Base-by-base conservation (phyloP, 2,888 invertebrate genomes). In the Dryobota labecula region DNA sequence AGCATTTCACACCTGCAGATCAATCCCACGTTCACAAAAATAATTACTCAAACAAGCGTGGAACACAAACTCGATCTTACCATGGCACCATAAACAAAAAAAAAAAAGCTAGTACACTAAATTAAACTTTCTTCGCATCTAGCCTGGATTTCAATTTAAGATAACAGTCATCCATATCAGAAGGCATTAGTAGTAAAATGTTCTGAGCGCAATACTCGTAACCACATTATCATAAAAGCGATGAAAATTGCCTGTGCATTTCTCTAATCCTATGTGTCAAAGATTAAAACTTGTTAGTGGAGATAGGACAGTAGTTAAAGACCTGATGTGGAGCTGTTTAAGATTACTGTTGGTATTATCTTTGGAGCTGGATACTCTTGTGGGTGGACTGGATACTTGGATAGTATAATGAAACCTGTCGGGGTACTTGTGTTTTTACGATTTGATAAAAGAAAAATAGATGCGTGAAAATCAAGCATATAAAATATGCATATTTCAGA, bases 191-290 rank as follows among this genome's bases (percentile, higher is more conserved):
- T 85, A 87, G 87, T 85, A 86, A 89, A 88, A 90, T 77, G 83
- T 88, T 88, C 85, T 81, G 87, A 90, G 90, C 90, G 92, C 92
- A 93, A 90, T 92, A 92, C 92, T 91, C 92, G 89, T 91, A 90
- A 90, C 90, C 90, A 82, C 89, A 91, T 91, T 92, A 92, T 91
- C 92, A 91, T 93, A 93, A 90, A 92, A 90, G 89, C 87, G 90
- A 92, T 91, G 91, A 90, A 92, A 93, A 93, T 92, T 93, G 91
- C 90, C 49, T 30, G 82, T 85, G 86, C 91, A 91, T 92, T 92
- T 92, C 90, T 90, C 90, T 93, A 92, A 93, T 92, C 91, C 88
- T 86, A 75, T 75, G 72, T 76, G 78, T 83, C 90, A 92, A 82
- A 92, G 92, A 93, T 70, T 90, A 90, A 85, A 80, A 80, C 74